Percentiles rank a stretch among this genome's conserved stretches.
These are phyloP conservation scores for Paracentrotus lividus DNA, from an alignment of 53 echinoderm and acorn worm genomes.

Conservation along the genomic window DNA sequence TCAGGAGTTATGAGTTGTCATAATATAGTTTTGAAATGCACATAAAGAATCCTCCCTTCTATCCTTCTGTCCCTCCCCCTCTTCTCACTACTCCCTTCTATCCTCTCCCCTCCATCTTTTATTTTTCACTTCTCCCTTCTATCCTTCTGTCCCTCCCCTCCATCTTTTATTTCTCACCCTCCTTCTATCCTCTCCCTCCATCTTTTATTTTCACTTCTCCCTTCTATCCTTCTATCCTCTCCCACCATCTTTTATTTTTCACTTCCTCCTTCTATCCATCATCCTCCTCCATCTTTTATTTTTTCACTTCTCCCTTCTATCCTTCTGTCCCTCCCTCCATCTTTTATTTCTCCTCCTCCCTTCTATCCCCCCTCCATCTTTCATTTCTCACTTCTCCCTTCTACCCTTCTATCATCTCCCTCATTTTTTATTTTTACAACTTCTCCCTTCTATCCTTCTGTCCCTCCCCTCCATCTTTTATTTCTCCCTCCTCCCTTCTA, in stretches of 20 bases:
- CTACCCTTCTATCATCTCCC: background rate
- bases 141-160: no score
- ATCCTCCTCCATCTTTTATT: no score
- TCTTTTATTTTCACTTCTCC: no score
- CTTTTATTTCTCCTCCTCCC: background rate
- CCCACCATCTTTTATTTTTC: background rate
- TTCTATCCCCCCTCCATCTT: background rate
- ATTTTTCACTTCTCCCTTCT: background rate
- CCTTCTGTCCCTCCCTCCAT: background rate
- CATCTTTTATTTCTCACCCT: no score
- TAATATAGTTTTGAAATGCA: no score
- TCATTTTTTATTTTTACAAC: background rate
- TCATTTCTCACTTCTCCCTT: background rate
- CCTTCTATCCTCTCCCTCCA: no score
- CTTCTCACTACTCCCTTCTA: background rate
- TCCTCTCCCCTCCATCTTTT: background rate
- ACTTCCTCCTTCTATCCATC: background rate
- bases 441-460: background rate
- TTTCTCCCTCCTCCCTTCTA: no score
- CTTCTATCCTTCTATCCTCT: no score
- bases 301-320: no score
- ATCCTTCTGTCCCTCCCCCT: background rate
- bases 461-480: background rate
- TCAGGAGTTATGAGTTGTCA: background rate
- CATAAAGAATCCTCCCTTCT: no score